Evolutionary conservation across 2,113 vertebrate genomes (phyloP).

Genomic region (Bubalus kerabau): DNA sequence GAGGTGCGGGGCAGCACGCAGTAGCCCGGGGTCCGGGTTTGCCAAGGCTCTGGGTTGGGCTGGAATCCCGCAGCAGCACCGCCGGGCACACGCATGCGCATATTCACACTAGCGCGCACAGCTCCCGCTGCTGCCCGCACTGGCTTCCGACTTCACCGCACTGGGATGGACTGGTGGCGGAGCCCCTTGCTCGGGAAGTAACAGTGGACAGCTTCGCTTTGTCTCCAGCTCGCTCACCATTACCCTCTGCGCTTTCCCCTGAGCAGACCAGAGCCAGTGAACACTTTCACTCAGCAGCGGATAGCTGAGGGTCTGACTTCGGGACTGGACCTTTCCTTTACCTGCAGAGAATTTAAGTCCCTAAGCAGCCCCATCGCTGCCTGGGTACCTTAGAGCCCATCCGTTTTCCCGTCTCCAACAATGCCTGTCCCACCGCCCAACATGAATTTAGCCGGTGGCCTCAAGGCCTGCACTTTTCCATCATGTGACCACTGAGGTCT

Average conservation of each 20-base stretch:
- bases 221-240: not conserved
- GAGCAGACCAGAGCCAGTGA: constrained; percentile 65
- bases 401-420: not conserved
- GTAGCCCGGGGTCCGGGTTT: not conserved
- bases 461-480: not conserved
- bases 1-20: fast-evolving
- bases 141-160: not conserved
- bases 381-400: not conserved
- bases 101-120: not conserved
- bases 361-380: not conserved
- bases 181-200: not conserved
- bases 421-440: not conserved
- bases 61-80: not conserved
- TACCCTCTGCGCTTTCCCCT: not conserved
- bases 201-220: not conserved
- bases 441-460: not conserved
- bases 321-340: not conserved
- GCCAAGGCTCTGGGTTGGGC: not conserved
- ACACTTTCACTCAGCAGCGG: not conserved
- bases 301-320: not conserved
- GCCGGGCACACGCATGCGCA: not conserved
- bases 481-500: not conserved
- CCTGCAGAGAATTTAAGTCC: not conserved
- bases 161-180: not conserved
- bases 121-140: fast-evolving